phyloP scores from a whole-genome alignment of 2,797 vertebrate species.

The Chaenodraco wilsoni region DNA sequence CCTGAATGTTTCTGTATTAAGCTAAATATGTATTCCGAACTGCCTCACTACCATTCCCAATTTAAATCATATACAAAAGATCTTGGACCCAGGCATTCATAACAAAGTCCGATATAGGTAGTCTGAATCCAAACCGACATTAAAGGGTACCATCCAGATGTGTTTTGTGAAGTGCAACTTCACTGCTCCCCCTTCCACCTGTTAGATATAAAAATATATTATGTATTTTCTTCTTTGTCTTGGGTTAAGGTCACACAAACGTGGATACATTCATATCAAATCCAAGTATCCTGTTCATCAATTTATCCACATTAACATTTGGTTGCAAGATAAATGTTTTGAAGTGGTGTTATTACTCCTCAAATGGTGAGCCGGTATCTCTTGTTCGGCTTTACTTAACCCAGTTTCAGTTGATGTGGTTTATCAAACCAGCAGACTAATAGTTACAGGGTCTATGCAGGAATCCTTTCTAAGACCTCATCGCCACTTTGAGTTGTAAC shows the following conservation, averaged over 20 bases:
- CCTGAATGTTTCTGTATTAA: neutral
- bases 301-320: neutral
- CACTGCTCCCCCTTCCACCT: neutral
- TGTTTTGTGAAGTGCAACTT: neutral
- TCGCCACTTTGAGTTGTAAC: too few relatives aligned
- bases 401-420: neutral
- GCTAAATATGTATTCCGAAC: too few relatives aligned
- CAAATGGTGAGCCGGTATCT: neutral
- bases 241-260: neutral
- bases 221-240: neutral
- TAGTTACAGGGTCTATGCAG: too few relatives aligned
- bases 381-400: neutral
- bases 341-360: neutral
- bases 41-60: neutral
- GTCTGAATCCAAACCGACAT: neutral
- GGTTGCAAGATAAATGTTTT: neutral
- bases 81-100: neutral
- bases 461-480: too few relatives aligned
- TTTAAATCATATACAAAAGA: neutral
- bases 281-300: neutral
- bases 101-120: neutral
- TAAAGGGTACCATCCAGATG: neutral
- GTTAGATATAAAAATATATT: slow-evolving; percentile 25
- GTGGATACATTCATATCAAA: neutral
- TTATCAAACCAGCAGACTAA: neutral